Conservation (phyloP, 2,797 vertebrate genomes). For the Falco cherrug region DNA sequence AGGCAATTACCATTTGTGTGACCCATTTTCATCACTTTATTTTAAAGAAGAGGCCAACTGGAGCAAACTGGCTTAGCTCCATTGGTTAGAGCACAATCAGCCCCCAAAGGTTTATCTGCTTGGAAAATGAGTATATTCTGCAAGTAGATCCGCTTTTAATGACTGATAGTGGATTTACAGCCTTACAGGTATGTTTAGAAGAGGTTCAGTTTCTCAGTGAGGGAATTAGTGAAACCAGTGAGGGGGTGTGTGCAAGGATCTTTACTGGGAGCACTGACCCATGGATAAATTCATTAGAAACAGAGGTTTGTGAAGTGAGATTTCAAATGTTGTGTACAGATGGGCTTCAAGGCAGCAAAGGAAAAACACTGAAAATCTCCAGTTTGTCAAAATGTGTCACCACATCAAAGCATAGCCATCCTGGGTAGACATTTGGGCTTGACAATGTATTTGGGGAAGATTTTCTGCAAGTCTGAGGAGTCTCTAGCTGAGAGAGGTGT, state of each 20-base stretch:
- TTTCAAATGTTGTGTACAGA: not conserved
- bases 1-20: constrained; percentile 13
- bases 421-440: not conserved
- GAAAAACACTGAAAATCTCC: not conserved
- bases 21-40: constrained; percentile 32
- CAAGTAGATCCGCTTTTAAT: not conserved
- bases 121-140: not conserved
- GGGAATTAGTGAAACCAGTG: not conserved
- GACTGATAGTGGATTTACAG: not conserved
- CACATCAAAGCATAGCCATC: not conserved
- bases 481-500: not conserved
- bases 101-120: not conserved
- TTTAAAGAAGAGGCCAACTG: not conserved
- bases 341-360: not conserved
- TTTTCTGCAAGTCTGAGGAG: not conserved
- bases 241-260: not conserved
- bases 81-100: not conserved
- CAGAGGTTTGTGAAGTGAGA: not conserved
- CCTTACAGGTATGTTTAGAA: not conserved
- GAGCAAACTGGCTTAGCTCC: constrained; percentile 1
- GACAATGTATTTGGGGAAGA: not conserved
- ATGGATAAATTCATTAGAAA: not conserved
- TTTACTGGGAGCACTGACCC: not conserved
- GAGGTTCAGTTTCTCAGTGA: not conserved
- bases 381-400: not conserved